Evolutionary conservation across 2,113 vertebrate species (phyloP).

Genomic region (Rhinoderma darwinii): DNA sequence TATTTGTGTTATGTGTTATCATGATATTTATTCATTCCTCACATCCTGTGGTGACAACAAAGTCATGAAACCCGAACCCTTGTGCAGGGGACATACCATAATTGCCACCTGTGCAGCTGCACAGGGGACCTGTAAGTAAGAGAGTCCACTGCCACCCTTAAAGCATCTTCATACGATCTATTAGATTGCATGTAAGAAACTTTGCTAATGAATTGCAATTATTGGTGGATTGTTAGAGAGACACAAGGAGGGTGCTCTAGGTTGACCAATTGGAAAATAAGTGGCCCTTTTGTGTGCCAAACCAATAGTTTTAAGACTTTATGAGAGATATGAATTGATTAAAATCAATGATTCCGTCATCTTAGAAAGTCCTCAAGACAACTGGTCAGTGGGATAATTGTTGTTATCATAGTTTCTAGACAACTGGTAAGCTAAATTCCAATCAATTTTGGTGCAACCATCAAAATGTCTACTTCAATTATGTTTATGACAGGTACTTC

Average conservation of each 20-base stretch:
- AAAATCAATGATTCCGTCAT: neutral
- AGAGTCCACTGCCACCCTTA: neutral
- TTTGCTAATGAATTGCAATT: neutral
- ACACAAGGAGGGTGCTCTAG: neutral
- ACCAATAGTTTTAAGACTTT: constrained; percentile 21
- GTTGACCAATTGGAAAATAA: neutral
- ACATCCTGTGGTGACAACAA: neutral
- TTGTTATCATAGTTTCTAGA: neutral
- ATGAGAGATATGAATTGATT: neutral
- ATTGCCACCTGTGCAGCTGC: neutral
- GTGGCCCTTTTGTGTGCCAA: neutral
- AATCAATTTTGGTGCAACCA: neutral
- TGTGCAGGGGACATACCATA: neutral
- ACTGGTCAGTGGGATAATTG: neutral
- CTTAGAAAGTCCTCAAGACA: neutral
- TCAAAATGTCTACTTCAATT: neutral
- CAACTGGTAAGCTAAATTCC: neutral
- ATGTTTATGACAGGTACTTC: neutral
- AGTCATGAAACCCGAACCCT: neutral
- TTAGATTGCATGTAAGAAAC: no score
- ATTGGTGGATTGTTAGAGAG: neutral
- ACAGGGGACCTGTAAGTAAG: neutral
- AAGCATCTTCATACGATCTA: neutral
- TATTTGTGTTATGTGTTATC: neutral
- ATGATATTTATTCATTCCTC: neutral